Evolutionary conservation across 2,113 vertebrate species (phyloP), one percentile per base, ranked within the genome.

Genomic region (Sclerurus mexicanus): DNA sequence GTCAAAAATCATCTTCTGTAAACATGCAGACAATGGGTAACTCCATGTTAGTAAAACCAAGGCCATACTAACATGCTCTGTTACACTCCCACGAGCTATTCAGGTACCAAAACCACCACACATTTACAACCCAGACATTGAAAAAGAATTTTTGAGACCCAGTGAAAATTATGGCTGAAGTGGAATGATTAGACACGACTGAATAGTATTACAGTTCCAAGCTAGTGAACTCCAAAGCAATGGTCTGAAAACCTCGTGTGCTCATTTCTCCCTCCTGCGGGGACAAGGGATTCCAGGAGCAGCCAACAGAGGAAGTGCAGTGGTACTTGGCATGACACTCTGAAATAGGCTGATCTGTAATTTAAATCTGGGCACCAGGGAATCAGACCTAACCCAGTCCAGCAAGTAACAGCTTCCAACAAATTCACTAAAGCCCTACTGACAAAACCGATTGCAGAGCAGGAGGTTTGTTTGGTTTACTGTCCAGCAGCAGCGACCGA

Each of bases 11-110:
- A 64, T 35, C 63, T 35, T 71, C 75, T 82, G 75, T 21, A 31
- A 86, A 96, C 95, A 97, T 97, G 98, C 97, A 78, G 40, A 64
- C 49, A 75, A 18, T 1, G 1, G n/a, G 5, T 76, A 77, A 75
- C 86, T 63, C 79, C 47, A 31, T 1, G 53, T 96, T 81, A 96
- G 83, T 75, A 82, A 64, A 93, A 85, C 49, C 60, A 85, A 58
- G 62, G 24, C 56, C 72, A 49, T 3, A 46, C 68, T 87, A 75
- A 84, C 90, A 60, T 94, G 95, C 93, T 87, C 33, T 59, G 44
- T n/a, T 37, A 79, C 40, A 42, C 56, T 30, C 33, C 27, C 35
- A 30, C 11, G 11, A 56, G 56, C 67, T 81, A 81, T 12, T 71
- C 44, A 37, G 15, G 15, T 56, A 60, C 12, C 71, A 50, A 50